phyloP scores from a whole-genome alignment of 2,888 invertebrate species.

The Drosophila colorata region DNA sequence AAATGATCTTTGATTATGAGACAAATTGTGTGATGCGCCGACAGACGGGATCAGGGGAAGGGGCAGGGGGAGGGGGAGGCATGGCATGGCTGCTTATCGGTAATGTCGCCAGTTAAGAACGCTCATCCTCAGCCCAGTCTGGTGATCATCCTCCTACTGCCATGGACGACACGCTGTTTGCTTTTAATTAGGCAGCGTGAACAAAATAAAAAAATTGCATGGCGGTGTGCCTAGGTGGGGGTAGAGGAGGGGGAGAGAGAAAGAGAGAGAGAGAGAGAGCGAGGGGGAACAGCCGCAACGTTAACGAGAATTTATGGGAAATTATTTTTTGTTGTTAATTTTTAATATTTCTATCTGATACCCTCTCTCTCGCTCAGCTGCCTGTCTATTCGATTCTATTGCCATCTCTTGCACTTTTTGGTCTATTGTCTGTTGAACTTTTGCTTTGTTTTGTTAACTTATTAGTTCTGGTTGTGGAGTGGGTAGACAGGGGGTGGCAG shows the following conservation, averaged over 20 bases:
- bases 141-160: conserved; percentile 31
- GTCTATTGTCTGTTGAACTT: conserved; percentile 51
- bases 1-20: conserved; percentile 81
- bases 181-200: conserved; percentile 77
- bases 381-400: conserved; percentile 3
- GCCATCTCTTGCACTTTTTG: conserved; percentile 18
- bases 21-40: conserved; percentile 78
- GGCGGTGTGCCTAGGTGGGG: conserved; percentile 31
- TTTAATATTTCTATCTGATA: conserved; percentile 68
- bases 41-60: conserved; percentile 35
- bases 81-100: conserved; percentile 57
- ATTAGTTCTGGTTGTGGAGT: conserved; percentile 34
- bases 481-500: not conserved
- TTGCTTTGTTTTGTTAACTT: conserved; percentile 63
- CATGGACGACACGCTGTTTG: conserved; percentile 63
- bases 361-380: conserved; percentile 2
- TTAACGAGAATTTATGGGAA: conserved; percentile 81
- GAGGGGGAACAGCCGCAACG: conserved; percentile 19
- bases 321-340: conserved; percentile 78
- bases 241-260: too few relatives aligned
- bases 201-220: conserved; percentile 61
- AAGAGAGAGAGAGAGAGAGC: not conserved
- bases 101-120: conserved; percentile 26
- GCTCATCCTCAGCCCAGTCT: conserved; percentile 28
- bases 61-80: not conserved